Evolutionary conservation across 2,113 vertebrate genomes (phyloP), one percentile per base, ranked within the genome.

Genomic region (Dipodomys spectabilis): DNA sequence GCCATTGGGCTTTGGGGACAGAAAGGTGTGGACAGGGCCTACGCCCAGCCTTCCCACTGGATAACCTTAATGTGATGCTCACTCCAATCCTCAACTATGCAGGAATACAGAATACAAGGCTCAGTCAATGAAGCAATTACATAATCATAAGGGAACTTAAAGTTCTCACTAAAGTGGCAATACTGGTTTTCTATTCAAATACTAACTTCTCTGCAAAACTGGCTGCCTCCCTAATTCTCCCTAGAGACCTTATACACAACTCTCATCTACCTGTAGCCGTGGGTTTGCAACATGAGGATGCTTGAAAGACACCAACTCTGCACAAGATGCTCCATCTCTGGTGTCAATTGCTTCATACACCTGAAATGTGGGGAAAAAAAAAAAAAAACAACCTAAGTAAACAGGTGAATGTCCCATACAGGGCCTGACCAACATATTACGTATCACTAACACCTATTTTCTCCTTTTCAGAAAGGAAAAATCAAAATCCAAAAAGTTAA

Each of bases 241-340:
- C 35, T 60, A 12, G 32, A 39, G 16, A 23, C 53, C 28, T 44
- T 45, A 6, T 72, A 22, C 9, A 28, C 9, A 74, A 28, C 44
- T 32, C 75, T 8, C 19, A 82, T 94, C 85, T 95, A 99, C 99
- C 98, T 99, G 99, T 2, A 99, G 98, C 49, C 99, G 98, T 0
- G 99, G 99, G 94, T 99, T 99, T 87, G 99, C 99, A 15, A 99
- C 99, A 82, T 99, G 99, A 1, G 99, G 99, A 88, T 99, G 99
- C 95, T 99, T 99, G 97, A 99, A 99, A 39, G 99, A 99, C 2
- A 99, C 98, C 87, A 99, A 97, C 96, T 99, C 99, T 2, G 99
- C 98, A 93, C 99, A 99, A 88, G 98, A 98, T 0, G 97, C 89
- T 7, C 99, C 99, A 28, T 99, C 98, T 64, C 98, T 98, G 92